Base-by-base conservation (phyloP, 2,888 invertebrate genomes). In the Tridacna crocea region DNA sequence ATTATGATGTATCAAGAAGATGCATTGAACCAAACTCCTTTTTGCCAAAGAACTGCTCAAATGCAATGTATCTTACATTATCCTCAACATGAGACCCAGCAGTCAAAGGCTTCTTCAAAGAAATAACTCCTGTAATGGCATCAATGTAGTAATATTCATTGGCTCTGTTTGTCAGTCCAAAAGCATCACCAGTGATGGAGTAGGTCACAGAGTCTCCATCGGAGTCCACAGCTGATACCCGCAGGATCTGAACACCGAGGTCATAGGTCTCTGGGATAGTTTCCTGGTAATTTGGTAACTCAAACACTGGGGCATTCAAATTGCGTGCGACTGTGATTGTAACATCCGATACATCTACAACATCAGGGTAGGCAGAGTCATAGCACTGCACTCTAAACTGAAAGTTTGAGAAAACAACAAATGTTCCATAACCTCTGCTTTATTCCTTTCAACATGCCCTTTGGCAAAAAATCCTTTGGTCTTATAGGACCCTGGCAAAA, bases 21-120 rank as follows among this genome's bases (percentile, higher is more conserved):
- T n/a, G n/a, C n/a, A n/a, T n/a, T n/a, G n/a, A n/a, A n/a, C n/a
- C n/a, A n/a, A n/a, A n/a, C n/a, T n/a, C n/a, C n/a, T n/a, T n/a
- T n/a, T n/a, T n/a, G n/a, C n/a, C n/a, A n/a, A n/a, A n/a, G n/a
- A n/a, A n/a, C n/a, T n/a, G n/a, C n/a, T n/a, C n/a, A 36, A 36
- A 36, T 36, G 36, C 26, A 24, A 13, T 22, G 26, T 3, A 66
- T 65, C 90, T 87, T 83, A 91, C 90, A 79, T 78, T 87, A 79
- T 90, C 90, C 66, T 79, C 74, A n/a, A 48, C 47, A 22, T 89
- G 89, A 0, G 79, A 65, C 26, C 88, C 89, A 58, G 84, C 84
- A 10, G 90, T 89, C n/a, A 93, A 88, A 11, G 88, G 88, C 75
- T 90, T 90, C 74, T 91, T 91, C 77, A 91, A 78, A n/a, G 87